Base-by-base conservation (phyloP, 2,113 vertebrate genomes). In the Microtus montanus region DNA sequence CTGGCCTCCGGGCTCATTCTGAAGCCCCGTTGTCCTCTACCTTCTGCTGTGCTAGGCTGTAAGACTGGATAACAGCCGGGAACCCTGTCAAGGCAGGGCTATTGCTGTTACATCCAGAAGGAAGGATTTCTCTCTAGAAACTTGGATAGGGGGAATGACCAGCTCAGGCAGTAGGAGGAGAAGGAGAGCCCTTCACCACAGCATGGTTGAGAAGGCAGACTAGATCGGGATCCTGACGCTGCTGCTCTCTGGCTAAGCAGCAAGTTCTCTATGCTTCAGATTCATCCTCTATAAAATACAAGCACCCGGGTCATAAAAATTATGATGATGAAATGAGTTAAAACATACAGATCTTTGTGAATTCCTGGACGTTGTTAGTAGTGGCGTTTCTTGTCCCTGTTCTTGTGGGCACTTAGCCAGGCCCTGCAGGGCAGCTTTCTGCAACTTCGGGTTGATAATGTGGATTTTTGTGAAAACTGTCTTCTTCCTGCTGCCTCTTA, bases 211-310 rank as follows among this genome's bases (percentile, higher is more conserved):
- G 54, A 79, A 7, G 24, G 13, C 7, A 3, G 38, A n/a, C n/a
- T 19, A 30, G 7, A 22, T 24, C 7, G 17, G 78, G 54, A 28
- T 73, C 75, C 52, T 33, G 35, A 33, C 33, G 11, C 13, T n/a
- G 52, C 22, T 30, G 15, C 61, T 64, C 90, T 11, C 71, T 49
- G 79, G 47, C 22, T 26, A 35, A 92, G 61, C 41, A 35, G 17
- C 66, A 89, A 41, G 30, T 82, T 83, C 79, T 68, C 38, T 78
- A 14, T 13, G 44, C 54, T 49, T 92, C 89, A 38, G 47, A 87
- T 96, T 94, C 33, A 19, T 92, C 38, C 84, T 80, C 58, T 94
- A 30, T 89, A 88, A 90, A 96, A 49, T 77, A 73, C 12, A 89
- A 93, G 30, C 22, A 77, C 28, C 24, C 33, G 68, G 30, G 15